Conservation (phyloP, 2,888 invertebrate species). For the Drosophila barbarae region DNA sequence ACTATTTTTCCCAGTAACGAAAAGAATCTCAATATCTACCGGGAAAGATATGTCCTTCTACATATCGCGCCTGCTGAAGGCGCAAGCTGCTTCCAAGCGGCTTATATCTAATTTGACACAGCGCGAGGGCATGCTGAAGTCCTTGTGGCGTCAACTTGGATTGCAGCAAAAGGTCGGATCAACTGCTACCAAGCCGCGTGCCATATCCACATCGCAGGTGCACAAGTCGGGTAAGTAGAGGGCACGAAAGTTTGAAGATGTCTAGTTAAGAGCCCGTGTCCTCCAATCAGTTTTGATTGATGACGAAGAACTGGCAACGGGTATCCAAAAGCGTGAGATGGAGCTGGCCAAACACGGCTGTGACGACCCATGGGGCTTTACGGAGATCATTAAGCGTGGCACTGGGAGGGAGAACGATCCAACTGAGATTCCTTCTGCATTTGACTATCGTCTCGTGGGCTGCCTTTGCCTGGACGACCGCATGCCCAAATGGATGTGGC, state of each 20-base stretch:
- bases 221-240: slow-evolving; percentile 48
- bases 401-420: slow-evolving; percentile 90
- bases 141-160: slow-evolving; percentile 46
- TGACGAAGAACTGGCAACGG: slow-evolving; percentile 94
- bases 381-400: slow-evolving; percentile 86
- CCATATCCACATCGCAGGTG: slow-evolving; percentile 48
- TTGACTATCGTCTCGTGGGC: slow-evolving; percentile 92
- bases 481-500: slow-evolving; percentile 95
- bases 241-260: not conserved
- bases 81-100: slow-evolving; percentile 49
- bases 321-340: slow-evolving; percentile 93
- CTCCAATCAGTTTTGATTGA: slow-evolving; percentile 86
- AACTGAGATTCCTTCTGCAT: slow-evolving; percentile 93
- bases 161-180: slow-evolving; percentile 12
- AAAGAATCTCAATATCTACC: too few species aligned
- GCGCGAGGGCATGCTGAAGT: slow-evolving; percentile 45
- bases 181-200: slow-evolving; percentile 27
- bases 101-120: slow-evolving; percentile 58
- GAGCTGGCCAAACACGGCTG: slow-evolving; percentile 91
- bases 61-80: slow-evolving; percentile 49
- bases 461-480: slow-evolving; percentile 97
- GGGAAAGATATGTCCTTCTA: slow-evolving; percentile 49
- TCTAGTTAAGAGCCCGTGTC: not conserved
- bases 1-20: too few species aligned
- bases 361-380: slow-evolving; percentile 90